Evolutionary conservation across 2,888 invertebrate species (phyloP).

Genomic region (Erynnis tages): DNA sequence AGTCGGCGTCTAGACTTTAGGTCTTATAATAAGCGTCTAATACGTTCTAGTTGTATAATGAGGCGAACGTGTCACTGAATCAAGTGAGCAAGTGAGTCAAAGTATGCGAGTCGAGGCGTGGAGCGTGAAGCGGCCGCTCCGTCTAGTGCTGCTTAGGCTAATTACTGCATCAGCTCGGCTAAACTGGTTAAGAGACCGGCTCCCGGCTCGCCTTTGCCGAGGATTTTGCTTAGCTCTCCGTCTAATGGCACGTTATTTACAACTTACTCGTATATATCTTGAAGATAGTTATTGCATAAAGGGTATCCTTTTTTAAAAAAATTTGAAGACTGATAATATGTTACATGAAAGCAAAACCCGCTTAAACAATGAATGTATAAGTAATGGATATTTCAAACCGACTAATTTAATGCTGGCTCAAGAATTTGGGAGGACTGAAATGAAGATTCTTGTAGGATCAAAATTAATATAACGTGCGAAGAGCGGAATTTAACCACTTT

Average conservation of each 20-base stretch:
- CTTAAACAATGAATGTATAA: too few relatives aligned
- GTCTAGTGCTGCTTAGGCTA: conserved; percentile 63
- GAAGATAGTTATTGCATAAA: not conserved
- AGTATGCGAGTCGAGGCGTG: conserved; percentile 47
- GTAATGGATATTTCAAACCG: too few relatives aligned
- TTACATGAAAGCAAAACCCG: too few relatives aligned
- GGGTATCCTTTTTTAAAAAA: too few relatives aligned
- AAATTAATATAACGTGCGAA: too few relatives aligned
- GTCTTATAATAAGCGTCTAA: conserved; percentile 38
- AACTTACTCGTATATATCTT: not conserved
- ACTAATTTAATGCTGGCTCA: too few relatives aligned
- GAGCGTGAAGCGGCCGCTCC: conserved; percentile 45
- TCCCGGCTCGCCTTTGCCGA: conserved; percentile 30
- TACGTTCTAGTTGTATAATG: conserved; percentile 46
- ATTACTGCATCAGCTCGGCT: conserved; percentile 68
- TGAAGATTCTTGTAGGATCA: too few relatives aligned
- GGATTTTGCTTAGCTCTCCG: conserved; percentile 30
- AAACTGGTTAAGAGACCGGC: conserved; percentile 60
- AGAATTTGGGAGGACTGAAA: too few relatives aligned
- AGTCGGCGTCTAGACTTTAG: conserved; percentile 19
- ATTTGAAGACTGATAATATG: too few relatives aligned
- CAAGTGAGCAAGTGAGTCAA: conserved; percentile 49
- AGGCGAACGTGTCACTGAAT: conserved; percentile 43
- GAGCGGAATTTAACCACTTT: too few relatives aligned
- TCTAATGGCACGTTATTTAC: conserved; percentile 11